A percentile compares a stretch with the other conserved stretches of the same genome.
phyloP scores from a whole-genome alignment of 2,113 vertebrate genomes.

The Axis porcinus region DNA sequence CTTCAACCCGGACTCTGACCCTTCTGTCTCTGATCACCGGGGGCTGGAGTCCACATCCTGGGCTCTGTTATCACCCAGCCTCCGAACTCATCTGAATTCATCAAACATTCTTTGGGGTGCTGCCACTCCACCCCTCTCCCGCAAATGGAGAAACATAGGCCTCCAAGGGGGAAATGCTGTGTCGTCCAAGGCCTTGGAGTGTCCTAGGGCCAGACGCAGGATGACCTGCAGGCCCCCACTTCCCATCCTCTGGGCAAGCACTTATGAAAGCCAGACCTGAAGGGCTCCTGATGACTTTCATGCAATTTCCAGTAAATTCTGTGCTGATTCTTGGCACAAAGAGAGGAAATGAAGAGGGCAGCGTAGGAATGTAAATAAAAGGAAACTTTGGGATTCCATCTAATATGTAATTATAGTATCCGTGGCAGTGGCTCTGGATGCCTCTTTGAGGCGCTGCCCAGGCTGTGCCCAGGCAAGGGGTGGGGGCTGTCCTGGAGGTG shows the following conservation, averaged over 20 bases:
- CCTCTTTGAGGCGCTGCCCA: neutral
- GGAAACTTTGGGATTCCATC: conserved; percentile 76
- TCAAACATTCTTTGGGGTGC: neutral
- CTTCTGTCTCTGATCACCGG: neutral
- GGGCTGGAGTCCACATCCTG: neutral
- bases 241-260: conserved; percentile 25
- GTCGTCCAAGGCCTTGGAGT: neutral
- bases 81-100: neutral
- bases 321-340: conserved; percentile 78
- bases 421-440: conserved; percentile 48
- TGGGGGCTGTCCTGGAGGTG: neutral
- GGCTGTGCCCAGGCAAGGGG: conserved; percentile 20
- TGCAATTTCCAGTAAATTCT: conserved; percentile 82
- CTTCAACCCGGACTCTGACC: neutral
- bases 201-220: neutral
- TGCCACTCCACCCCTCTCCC: neutral
- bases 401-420: conserved; percentile 79
- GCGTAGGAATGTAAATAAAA: conserved; percentile 82
- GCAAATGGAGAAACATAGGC: neutral
- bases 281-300: conserved; percentile 77
- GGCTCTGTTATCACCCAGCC: neutral
- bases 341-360: conserved; percentile 79
- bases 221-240: neutral
- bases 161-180: neutral
- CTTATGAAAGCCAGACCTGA: conserved; percentile 75